Conservation (phyloP, 1,140 invertebrate genomes). For the Bombus confusus region DNA sequence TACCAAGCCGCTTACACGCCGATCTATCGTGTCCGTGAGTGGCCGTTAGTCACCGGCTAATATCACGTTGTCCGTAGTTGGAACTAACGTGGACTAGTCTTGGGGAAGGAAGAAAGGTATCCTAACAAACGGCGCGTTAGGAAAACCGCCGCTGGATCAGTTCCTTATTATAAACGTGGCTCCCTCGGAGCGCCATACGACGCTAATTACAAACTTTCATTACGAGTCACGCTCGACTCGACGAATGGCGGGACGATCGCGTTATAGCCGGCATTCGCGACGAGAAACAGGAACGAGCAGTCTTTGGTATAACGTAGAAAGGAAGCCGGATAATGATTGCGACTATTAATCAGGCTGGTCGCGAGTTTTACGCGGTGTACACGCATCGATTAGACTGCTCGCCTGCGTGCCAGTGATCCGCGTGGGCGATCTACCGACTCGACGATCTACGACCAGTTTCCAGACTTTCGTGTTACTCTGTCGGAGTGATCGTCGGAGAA, state of each 20-base stretch:
- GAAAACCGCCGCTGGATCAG: neutral
- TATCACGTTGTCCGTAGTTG: constrained; percentile 24
- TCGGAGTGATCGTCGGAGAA: neutral
- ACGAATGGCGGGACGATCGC: constrained; percentile 22
- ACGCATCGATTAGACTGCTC: constrained; percentile 65
- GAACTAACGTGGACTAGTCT: neutral
- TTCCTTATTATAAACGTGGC: constrained; percentile 66
- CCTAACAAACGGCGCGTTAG: constrained; percentile 39
- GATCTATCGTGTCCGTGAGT: constrained; percentile 24
- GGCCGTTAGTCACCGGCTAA: constrained; percentile 49
- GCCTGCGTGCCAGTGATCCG: constrained; percentile 42
- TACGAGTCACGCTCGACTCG: constrained; percentile 68
- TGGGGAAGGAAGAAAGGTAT: constrained; percentile 43
- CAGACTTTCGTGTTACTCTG: neutral
- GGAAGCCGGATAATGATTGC: constrained; percentile 54
- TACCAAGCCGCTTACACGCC: constrained; percentile 29
- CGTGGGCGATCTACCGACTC: constrained; percentile 57
- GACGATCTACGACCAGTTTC: constrained; percentile 39
- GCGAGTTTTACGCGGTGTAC: constrained; percentile 28
- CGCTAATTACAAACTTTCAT: constrained; percentile 73
- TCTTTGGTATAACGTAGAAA: neutral
- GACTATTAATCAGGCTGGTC: constrained; percentile 58
- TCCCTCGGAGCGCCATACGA: constrained; percentile 49
- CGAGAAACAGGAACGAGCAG: constrained; percentile 4
- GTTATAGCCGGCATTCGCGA: constrained; percentile 34